These are phyloP conservation scores for Mya arenaria DNA, from an alignment of 1,140 invertebrate species.

Conservation along the genomic window DNA sequence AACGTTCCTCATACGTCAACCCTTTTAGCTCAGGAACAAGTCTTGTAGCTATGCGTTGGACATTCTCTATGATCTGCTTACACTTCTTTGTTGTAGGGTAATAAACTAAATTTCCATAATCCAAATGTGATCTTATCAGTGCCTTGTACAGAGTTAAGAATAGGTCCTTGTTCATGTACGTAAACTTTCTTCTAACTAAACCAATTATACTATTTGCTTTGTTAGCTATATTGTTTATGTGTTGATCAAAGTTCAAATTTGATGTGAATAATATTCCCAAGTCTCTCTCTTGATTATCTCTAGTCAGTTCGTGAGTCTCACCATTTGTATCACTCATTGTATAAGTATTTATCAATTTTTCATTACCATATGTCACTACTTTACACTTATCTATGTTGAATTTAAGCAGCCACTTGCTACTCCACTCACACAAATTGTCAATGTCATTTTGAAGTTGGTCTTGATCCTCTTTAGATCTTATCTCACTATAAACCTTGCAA, in stretches of 20 bases:
- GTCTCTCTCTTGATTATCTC: constrained; percentile 1
- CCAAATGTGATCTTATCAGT: constrained; percentile 29
- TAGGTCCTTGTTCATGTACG: constrained; percentile 28
- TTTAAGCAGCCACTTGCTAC: constrained; percentile 32
- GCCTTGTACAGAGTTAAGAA: constrained; percentile 41
- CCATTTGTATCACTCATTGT: neutral
- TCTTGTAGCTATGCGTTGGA: neutral
- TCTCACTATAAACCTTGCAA: constrained; percentile 24
- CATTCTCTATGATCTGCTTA: neutral
- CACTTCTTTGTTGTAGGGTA: neutral
- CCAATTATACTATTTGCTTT: constrained; percentile 54
- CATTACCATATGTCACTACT: neutral
- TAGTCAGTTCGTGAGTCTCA: neutral
- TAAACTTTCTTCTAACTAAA: constrained; percentile 54
- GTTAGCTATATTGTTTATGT: constrained; percentile 40
- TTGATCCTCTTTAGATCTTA: neutral
- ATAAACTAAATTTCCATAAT: constrained; percentile 18
- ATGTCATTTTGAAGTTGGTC: constrained; percentile 24
- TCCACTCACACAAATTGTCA: constrained; percentile 14
- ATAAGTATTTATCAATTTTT: neutral
- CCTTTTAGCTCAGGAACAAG: constrained; percentile 9
- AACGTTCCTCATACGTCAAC: neutral
- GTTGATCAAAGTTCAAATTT: constrained; percentile 10
- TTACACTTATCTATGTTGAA: constrained; percentile 50
- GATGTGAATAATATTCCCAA: constrained; percentile 20